These are phyloP conservation scores for Neodon shergylaensis DNA, from an alignment of 2,113 vertebrate genomes.

Conservation along the genomic window DNA sequence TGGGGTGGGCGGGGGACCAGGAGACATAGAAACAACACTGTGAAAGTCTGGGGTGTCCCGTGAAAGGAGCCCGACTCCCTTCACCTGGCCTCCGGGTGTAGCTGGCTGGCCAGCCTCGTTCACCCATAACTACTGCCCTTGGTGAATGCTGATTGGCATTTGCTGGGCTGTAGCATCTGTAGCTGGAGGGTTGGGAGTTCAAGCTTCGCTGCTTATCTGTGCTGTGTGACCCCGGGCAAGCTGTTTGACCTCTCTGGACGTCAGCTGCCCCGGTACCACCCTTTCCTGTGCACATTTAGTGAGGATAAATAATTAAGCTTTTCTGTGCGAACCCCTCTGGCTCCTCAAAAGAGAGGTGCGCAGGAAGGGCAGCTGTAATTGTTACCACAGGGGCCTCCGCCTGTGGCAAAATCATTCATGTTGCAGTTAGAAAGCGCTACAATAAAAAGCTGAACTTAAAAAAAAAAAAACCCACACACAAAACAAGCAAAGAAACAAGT, in stretches of 20 bases:
- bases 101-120: not conserved
- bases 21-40: not conserved
- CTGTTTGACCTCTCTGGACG: conserved; percentile 60
- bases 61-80: not conserved
- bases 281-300: conserved; percentile 36
- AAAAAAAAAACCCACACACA: not conserved
- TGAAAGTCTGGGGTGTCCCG: not conserved
- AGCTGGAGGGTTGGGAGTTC: not conserved
- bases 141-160: not conserved
- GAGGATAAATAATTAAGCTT: conserved; percentile 68
- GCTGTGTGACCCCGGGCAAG: conserved; percentile 54
- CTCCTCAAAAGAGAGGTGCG: conserved; percentile 24
- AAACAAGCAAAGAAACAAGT: not conserved
- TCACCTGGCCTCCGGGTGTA: not conserved
- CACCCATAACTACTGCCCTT: not conserved
- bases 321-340: not conserved
- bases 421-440: not conserved
- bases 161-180: not conserved
- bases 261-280: not conserved
- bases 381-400: conserved; percentile 13
- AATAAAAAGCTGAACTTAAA: not conserved
- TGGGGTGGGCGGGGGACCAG: not conserved
- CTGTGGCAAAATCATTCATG: conserved; percentile 60
- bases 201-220: not conserved
- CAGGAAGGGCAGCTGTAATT: not conserved